These are phyloP conservation scores for Sebastolobus alascanus DNA, from an alignment of 2,797 vertebrate species.

Conservation along the genomic window DNA sequence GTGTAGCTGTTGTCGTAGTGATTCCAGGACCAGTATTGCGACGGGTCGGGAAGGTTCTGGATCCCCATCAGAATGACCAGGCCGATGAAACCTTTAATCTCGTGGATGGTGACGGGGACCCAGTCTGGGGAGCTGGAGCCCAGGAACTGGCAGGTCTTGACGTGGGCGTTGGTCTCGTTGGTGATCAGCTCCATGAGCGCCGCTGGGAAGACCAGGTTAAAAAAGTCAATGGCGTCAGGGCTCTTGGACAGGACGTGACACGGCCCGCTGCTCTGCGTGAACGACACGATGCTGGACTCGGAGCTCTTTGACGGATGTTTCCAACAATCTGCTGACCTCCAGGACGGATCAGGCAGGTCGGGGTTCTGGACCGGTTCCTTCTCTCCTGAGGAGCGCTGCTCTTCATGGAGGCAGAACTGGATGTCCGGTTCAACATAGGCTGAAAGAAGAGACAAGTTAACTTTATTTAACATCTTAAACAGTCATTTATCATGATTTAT, in stretches of 20 bases:
- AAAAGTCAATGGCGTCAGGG: slow-evolving; percentile 85
- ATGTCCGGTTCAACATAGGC: slow-evolving; percentile 80
- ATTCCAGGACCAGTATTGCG: slow-evolving; percentile 84
- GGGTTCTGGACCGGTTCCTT: slow-evolving; percentile 51
- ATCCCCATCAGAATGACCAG: slow-evolving; percentile 85
- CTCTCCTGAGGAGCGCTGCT: slow-evolving; percentile 32
- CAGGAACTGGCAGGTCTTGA: slow-evolving; percentile 64
- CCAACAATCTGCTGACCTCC: slow-evolving; percentile 74
- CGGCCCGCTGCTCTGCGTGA: slow-evolving; percentile 75
- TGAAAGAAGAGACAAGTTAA: slow-evolving; percentile 62
- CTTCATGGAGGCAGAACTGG: slow-evolving; percentile 67
- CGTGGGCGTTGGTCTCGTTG: slow-evolving; percentile 82
- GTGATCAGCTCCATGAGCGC: slow-evolving; percentile 77
- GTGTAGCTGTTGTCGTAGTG: slow-evolving; percentile 80
- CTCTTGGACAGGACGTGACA: slow-evolving; percentile 65
- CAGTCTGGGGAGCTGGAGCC: slow-evolving; percentile 63
- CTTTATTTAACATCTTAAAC: slow-evolving; percentile 4
- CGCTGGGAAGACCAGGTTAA: slow-evolving; percentile 81
- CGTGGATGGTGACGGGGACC: slow-evolving; percentile 74
- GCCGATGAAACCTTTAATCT: slow-evolving; percentile 85
- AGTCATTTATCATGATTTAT: background rate
- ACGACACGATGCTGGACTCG: slow-evolving; percentile 42
- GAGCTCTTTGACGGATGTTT: background rate
- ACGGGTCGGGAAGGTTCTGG: slow-evolving; percentile 75
- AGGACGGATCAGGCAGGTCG: slow-evolving; percentile 64